These are phyloP conservation scores for Bombus confusus DNA, from an alignment of 1,140 invertebrate genomes.

Conservation along the genomic window DNA sequence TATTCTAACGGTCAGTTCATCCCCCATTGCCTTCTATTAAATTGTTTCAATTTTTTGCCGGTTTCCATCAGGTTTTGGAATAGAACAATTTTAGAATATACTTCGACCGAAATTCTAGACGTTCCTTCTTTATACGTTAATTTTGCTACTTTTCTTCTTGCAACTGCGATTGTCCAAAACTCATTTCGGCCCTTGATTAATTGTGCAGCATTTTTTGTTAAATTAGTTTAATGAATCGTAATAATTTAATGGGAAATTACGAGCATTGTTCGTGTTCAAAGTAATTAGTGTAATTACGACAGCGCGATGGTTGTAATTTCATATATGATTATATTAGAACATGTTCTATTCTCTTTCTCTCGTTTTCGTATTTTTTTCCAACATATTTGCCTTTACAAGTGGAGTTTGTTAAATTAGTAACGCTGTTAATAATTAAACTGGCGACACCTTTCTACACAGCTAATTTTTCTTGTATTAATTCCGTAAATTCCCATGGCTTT, in stretches of 20 bases:
- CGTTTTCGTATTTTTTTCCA: background rate
- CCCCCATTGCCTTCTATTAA: background rate
- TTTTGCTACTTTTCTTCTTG: background rate
- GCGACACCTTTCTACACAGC: background rate
- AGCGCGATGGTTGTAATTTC: background rate
- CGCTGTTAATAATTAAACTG: background rate
- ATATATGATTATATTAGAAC: background rate
- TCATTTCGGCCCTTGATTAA: background rate
- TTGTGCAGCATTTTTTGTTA: no score
- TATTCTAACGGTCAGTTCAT: background rate
- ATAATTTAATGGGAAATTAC: constrained; percentile 26
- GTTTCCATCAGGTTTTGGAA: background rate
- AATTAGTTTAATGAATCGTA: constrained; percentile 36
- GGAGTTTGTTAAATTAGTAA: background rate
- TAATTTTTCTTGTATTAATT: no score
- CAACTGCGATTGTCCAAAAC: background rate
- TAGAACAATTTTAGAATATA: background rate
- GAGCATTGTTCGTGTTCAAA: background rate
- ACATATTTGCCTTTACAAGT: background rate
- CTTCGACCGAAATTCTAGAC: background rate
- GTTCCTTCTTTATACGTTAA: background rate
- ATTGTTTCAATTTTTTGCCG: background rate
- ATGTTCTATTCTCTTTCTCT: background rate
- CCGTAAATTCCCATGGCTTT: background rate
- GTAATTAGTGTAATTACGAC: constrained; percentile 34